Evolutionary conservation across 2,113 vertebrate species (phyloP).

Genomic region (Oryzias curvinotus): DNA sequence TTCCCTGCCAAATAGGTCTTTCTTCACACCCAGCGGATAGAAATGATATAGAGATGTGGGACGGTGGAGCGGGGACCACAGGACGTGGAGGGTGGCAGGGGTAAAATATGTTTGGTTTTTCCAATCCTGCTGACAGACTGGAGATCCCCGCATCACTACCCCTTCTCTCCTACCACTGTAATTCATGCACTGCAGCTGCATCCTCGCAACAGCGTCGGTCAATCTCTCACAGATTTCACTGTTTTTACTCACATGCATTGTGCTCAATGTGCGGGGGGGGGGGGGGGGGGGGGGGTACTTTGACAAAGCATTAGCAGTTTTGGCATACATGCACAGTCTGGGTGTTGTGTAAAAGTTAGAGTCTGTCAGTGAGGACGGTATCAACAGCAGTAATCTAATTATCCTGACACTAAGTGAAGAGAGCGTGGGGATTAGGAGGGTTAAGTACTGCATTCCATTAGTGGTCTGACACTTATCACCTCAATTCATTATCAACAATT

Average conservation of each 20-base stretch:
- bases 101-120: slow-evolving; percentile 69
- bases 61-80: slow-evolving; percentile 38
- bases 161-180: slow-evolving; percentile 32
- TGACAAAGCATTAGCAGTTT: neutral
- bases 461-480: slow-evolving; percentile 57
- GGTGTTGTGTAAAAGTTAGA: neutral
- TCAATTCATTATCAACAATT: slow-evolving; percentile 69
- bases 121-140: slow-evolving; percentile 65
- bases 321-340: neutral
- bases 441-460: slow-evolving; percentile 71
- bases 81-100: slow-evolving; percentile 20
- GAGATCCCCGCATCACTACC: slow-evolving; percentile 41
- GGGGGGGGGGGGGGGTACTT: too few relatives aligned
- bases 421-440: slow-evolving; percentile 62
- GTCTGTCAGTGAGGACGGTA: slow-evolving; percentile 34
- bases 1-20: slow-evolving; percentile 53
- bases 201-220: slow-evolving; percentile 56
- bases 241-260: slow-evolving; percentile 58
- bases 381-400: slow-evolving; percentile 68
- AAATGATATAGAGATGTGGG: slow-evolving; percentile 58
- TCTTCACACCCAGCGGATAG: slow-evolving; percentile 41
- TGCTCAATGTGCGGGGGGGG: slow-evolving; percentile 5
- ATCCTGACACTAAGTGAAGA: slow-evolving; percentile 67
- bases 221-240: slow-evolving; percentile 65
- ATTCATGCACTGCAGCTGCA: slow-evolving; percentile 53